phyloP scores from a whole-genome alignment of 2,113 vertebrate species.

The Synchiropus splendidus region DNA sequence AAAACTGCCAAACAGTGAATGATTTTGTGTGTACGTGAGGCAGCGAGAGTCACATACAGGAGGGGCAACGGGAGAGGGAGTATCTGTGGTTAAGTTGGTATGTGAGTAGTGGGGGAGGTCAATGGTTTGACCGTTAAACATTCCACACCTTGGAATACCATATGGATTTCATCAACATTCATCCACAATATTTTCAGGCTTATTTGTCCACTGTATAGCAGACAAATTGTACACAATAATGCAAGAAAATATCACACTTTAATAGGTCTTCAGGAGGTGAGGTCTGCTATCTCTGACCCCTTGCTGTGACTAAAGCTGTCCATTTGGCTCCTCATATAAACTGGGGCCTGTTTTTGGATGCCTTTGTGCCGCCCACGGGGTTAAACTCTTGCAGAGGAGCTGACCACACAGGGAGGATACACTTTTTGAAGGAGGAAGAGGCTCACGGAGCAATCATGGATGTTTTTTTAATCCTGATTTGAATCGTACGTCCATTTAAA shows the following conservation, averaged over 20 bases:
- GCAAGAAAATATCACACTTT: conserved; percentile 4
- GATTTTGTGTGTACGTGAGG: conserved; percentile 24
- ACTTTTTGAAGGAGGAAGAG: conserved; percentile 16
- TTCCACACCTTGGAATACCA: conserved; percentile 62
- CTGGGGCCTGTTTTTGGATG: conserved; percentile 20
- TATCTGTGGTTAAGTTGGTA: conserved; percentile 51
- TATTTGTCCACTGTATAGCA: too few relatives aligned
- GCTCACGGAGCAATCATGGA: conserved; percentile 22
- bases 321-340: conserved; percentile 18
- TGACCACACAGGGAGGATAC: conserved; percentile 34
- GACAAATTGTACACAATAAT: too few relatives aligned
- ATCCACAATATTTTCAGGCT: conserved; percentile 12
- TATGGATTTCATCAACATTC: conserved; percentile 22
- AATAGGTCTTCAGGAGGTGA: too few relatives aligned
- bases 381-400: too few relatives aligned
- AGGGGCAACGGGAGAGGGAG: conserved; percentile 21
- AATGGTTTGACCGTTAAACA: conserved; percentile 49
- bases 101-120: conserved; percentile 38
- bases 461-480: conserved; percentile 30
- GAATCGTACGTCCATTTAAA: conserved; percentile 30
- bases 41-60: conserved; percentile 6
- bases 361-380: background rate
- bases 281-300: background rate
- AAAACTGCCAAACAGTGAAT: conserved; percentile 22
- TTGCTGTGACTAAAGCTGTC: conserved; percentile 7